Evolutionary conservation across 2,113 vertebrate genomes (phyloP).

Genomic region (Hippocampus guttulatus): DNA sequence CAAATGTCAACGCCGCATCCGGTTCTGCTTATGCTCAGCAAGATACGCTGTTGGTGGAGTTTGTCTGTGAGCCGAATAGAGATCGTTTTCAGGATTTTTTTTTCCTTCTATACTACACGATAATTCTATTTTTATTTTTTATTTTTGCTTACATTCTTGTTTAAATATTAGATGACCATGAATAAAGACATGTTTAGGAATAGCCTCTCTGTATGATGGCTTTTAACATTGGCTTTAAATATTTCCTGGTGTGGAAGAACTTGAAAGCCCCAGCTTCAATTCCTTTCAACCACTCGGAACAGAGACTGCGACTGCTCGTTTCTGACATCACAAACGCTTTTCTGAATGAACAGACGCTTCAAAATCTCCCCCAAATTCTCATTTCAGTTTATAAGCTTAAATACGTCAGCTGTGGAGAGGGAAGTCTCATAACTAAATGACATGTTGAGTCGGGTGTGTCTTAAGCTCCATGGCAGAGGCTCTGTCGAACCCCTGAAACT

Average conservation of each 20-base stretch:
- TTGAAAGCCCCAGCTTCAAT: too few relatives aligned
- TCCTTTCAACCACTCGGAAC: too few relatives aligned
- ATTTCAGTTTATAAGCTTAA: too few relatives aligned
- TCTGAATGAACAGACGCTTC: too few relatives aligned
- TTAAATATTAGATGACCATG: background rate
- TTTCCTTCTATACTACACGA: background rate
- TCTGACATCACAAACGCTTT: too few relatives aligned
- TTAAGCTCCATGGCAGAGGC: too few relatives aligned
- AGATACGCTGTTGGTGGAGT: background rate
- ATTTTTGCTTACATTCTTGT: background rate
- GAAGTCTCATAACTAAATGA: too few relatives aligned
- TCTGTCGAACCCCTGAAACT: too few relatives aligned
- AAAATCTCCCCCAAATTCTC: too few relatives aligned
- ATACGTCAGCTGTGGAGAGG: too few relatives aligned
- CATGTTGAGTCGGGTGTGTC: too few relatives aligned
- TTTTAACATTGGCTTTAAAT: background rate
- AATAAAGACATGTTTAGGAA: background rate
- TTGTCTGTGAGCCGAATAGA: background rate
- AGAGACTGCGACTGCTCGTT: too few relatives aligned
- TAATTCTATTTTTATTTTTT: background rate
- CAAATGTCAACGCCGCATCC: slow-evolving; percentile 1
- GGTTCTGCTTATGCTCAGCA: slow-evolving; percentile 1
- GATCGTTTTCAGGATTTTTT: background rate
- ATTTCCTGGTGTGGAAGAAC: background rate
- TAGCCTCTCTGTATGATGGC: background rate